Evolutionary conservation across 92 coral and sea anemone species (phyloP).

Genomic region (Parazoanthus swiftii): DNA sequence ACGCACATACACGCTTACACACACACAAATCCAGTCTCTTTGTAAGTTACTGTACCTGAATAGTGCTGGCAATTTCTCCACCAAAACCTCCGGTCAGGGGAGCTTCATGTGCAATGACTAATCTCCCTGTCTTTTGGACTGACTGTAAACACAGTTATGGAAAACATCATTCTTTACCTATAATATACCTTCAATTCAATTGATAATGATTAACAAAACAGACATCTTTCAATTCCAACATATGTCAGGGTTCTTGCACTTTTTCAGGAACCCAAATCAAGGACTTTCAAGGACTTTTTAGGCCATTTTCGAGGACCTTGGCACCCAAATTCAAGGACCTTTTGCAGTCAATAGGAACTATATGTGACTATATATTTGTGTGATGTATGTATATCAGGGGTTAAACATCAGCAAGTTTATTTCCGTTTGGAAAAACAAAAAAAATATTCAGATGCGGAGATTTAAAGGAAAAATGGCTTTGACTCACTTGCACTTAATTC

Average conservation of each 20-base stretch:
- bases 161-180: not conserved
- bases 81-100: conserved; percentile 95
- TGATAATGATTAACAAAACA: not conserved
- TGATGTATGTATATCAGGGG: too few relatives aligned
- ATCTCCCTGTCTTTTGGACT: conserved; percentile 87
- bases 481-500: too few relatives aligned
- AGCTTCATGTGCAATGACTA: conserved; percentile 95
- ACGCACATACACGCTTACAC: not conserved
- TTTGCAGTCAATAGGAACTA: too few relatives aligned
- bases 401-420: too few relatives aligned
- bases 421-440: too few relatives aligned
- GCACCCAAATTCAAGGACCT: too few relatives aligned
- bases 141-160: conserved; percentile 63
- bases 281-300: too few relatives aligned
- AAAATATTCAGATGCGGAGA: too few relatives aligned
- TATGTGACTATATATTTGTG: too few relatives aligned
- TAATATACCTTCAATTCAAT: not conserved
- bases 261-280: too few relatives aligned
- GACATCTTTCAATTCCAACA: not conserved
- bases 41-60: conserved; percentile 65
- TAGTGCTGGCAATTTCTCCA: conserved; percentile 91
- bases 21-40: not conserved
- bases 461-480: too few relatives aligned
- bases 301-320: too few relatives aligned
- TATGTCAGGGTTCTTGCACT: not conserved